phyloP scores from a whole-genome alignment of 2,113 vertebrate genomes.

The Sebastes fasciatus region DNA sequence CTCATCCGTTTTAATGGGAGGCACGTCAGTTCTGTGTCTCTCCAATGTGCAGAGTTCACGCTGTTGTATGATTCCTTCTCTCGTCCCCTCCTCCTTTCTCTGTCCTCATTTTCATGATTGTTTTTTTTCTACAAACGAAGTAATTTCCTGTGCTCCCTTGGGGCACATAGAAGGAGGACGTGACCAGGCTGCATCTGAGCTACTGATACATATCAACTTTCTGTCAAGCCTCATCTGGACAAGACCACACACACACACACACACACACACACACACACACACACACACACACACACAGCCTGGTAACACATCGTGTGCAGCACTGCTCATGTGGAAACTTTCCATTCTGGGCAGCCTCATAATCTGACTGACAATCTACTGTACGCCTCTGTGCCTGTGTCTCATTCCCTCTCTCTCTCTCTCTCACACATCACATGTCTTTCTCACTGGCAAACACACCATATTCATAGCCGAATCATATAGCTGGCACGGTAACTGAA shows the following conservation, averaged over 20 bases:
- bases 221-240: slow-evolving; percentile 34
- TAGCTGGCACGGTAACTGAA: background rate
- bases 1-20: background rate
- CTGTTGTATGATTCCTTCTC: background rate
- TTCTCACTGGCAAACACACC: slow-evolving; percentile 7
- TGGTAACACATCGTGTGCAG: slow-evolving; percentile 3
- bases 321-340: slow-evolving; percentile 29
- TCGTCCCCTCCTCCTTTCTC: background rate
- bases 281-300: background rate
- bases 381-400: background rate
- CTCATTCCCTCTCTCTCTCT: background rate
- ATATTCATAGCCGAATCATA: background rate
- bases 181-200: slow-evolving; percentile 48
- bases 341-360: slow-evolving; percentile 25
- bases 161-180: slow-evolving; percentile 39
- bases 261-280: slow-evolving; percentile 7
- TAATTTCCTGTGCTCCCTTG: slow-evolving; percentile 58
- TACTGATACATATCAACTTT: slow-evolving; percentile 57
- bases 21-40: background rate
- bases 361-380: slow-evolving; percentile 40
- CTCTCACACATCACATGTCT: background rate
- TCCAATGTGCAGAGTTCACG: background rate
- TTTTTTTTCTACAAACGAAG: slow-evolving; percentile 53
- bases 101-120: slow-evolving; percentile 56
- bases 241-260: slow-evolving; percentile 14